phyloP scores from a whole-genome alignment of 2,888 invertebrate species.

The Petrolisthes manimaculis region DNA sequence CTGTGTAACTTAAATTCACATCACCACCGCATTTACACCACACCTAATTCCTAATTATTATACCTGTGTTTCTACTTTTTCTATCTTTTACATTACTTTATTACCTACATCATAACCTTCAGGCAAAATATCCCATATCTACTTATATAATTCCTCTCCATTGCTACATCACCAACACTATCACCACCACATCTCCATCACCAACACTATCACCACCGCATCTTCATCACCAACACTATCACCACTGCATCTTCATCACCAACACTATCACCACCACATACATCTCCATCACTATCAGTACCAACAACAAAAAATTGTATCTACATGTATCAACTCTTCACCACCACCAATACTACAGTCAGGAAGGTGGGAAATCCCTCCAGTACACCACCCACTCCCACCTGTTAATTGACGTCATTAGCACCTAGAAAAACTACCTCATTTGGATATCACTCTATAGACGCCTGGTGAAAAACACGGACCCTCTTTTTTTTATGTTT shows the following conservation, averaged over 20 bases:
- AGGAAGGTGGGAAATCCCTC: not conserved
- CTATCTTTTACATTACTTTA: not conserved
- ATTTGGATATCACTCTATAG: constrained; percentile 40
- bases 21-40: too few species aligned
- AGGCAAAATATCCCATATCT: not conserved
- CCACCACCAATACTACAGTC: not conserved
- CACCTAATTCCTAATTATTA: too few species aligned
- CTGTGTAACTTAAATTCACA: too few species aligned
- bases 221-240: too few species aligned
- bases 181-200: not conserved
- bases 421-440: constrained; percentile 22
- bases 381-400: not conserved
- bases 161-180: not conserved
- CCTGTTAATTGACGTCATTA: constrained; percentile 28
- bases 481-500: not conserved
- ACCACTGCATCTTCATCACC: too few species aligned
- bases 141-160: not conserved
- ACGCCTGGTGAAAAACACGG: constrained; percentile 25
- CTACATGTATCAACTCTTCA: too few species aligned
- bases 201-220: not conserved
- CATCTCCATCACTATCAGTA: too few species aligned
- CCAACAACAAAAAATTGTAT: too few species aligned
- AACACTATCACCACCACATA: not conserved
- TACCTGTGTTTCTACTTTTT: not conserved
- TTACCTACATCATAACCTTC: not conserved